Percentiles rank a stretch among this genome's conserved stretches.
Conservation (phyloP, 1,140 invertebrate species). For the Contarinia nasturtii region DNA sequence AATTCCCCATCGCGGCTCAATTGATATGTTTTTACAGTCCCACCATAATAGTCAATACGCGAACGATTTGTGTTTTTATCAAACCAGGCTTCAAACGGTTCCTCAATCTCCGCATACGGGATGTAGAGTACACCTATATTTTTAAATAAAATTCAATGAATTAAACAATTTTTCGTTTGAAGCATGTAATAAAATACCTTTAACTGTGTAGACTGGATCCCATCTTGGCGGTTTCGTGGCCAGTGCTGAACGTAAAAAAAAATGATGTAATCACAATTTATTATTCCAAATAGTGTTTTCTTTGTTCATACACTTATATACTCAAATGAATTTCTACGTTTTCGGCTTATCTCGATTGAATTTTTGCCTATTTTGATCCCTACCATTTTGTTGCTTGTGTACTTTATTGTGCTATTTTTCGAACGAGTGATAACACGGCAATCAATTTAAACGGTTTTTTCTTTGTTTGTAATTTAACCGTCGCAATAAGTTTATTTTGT, state of each 20-base stretch:
- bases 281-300: background rate
- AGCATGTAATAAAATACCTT: slow-evolving; percentile 52
- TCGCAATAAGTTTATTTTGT: too few relatives aligned
- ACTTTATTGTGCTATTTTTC: too few relatives aligned
- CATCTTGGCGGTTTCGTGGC: slow-evolving; percentile 36
- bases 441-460: too few relatives aligned
- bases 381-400: too few relatives aligned
- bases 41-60: slow-evolving; percentile 88
- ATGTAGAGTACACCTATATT: too few relatives aligned
- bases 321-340: background rate
- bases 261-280: background rate
- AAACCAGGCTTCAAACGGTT: slow-evolving; percentile 78
- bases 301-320: background rate
- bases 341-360: too few relatives aligned
- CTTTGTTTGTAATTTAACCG: too few relatives aligned
- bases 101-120: slow-evolving; percentile 81
- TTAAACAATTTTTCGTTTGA: too few relatives aligned
- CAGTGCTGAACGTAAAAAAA: background rate
- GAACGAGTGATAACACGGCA: too few relatives aligned
- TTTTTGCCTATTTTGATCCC: too few relatives aligned
- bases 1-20: slow-evolving; percentile 36
- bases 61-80: slow-evolving; percentile 53
- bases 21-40: slow-evolving; percentile 80
- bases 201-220: slow-evolving; percentile 47
- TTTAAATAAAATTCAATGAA: too few relatives aligned